Evolutionary conservation across 1,140 invertebrate genomes (phyloP), one percentile per base, ranked within the genome.

Genomic region (Zaprionus capensis): DNA sequence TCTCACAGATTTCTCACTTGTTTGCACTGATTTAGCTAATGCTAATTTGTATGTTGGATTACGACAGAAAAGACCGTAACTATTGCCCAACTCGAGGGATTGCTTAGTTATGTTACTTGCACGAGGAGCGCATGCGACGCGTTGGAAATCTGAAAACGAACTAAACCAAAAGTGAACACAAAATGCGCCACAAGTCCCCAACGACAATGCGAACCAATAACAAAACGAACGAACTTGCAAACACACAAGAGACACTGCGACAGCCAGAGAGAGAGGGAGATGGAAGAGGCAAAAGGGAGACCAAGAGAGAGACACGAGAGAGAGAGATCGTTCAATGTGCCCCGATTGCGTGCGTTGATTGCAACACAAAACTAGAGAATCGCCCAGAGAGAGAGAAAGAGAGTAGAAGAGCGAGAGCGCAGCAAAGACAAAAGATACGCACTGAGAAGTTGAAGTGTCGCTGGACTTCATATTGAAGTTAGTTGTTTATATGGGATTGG

Each of bases 91-190:
- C 20, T 26, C 11, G 28, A 53, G 17, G 62, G 28, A 56, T 28
- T 36, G 46, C 11, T 51, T 4, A 51, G 20, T 24, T 51, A 0
- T 46, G 11, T 6, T 12, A 14, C 9, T 51, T 22, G 49, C 22
- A 55, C 57, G 38, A 26, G 51, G 57, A 46, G 56, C 85, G 71
- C 84, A 88, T 88, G 84, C 85, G 84, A 88, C 84, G 78, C 81
- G 84, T 90, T 88, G 85, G 71, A 85, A 88, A 90, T 81, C 78
- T 81, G 71, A 79, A 80, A 55, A 79, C 82, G 79, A 84, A 87
- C 78, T 87, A 74, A 87, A 87, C 75, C 76, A 70, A 72, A 80
- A 83, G 76, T 83, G 81, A 82, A 70, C 26, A 67, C 63, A 57
- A 72, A 76, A 71, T 38, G 56, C 53, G 53, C 53, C 62, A 73